phyloP scores from a whole-genome alignment of 2,888 invertebrate genomes.

The Eucriotettix oculatus region DNA sequence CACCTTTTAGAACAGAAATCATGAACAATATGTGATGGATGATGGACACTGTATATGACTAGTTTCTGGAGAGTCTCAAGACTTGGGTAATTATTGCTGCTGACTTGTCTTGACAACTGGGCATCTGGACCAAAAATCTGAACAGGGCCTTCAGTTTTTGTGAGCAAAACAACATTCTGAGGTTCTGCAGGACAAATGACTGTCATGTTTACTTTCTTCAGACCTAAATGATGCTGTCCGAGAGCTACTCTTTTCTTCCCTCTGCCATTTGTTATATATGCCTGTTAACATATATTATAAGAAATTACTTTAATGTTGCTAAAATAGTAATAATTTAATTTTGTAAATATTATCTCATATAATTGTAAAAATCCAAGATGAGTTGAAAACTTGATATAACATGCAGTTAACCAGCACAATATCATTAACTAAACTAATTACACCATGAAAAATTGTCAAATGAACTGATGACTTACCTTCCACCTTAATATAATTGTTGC shows the following conservation, averaged over 20 bases:
- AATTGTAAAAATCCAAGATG: background rate
- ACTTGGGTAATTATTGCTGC: conserved; percentile 16
- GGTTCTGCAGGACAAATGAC: conserved; percentile 30
- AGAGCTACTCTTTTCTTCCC: conserved; percentile 35
- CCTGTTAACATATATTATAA: conserved; percentile 19
- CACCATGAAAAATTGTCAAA: too few species aligned
- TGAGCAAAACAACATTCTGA: conserved; percentile 20
- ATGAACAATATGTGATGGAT: conserved; percentile 39
- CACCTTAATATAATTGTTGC: conserved; percentile 28
- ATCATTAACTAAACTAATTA: too few species aligned
- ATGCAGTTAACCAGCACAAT: too few species aligned
- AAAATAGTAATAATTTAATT: background rate
- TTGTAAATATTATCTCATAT: background rate
- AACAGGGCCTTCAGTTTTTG: conserved; percentile 24
- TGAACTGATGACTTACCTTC: conserved; percentile 21
- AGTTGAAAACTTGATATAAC: background rate
- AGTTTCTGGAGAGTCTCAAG: conserved; percentile 30
- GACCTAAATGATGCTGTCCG: conserved; percentile 52
- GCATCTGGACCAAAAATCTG: conserved; percentile 19
- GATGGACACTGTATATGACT: conserved; percentile 40
- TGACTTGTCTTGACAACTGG: conserved; percentile 12
- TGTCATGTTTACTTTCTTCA: conserved; percentile 39
- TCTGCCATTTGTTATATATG: conserved; percentile 34
- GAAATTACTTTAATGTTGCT: background rate
- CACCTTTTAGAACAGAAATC: conserved; percentile 33